Evolutionary conservation across 2,888 invertebrate species (phyloP), one percentile per base, ranked within the genome.

Genomic region (Saturnia japonica): DNA sequence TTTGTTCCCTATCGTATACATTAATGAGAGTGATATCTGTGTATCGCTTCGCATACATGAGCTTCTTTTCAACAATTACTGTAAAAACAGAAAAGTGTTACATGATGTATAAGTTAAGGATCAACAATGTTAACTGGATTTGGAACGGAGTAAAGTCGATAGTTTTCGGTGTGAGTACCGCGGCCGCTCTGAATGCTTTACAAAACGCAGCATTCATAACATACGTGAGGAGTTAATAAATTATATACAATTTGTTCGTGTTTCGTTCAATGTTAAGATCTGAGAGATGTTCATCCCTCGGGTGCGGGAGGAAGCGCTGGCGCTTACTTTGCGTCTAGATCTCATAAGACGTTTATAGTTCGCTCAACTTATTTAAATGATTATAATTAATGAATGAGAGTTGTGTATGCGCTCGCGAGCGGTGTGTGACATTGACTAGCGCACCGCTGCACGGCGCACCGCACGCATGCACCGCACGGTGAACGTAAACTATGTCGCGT

Each of bases 361-460:
- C 14, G 14, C 14, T 43, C 9, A 43, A 43, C 9, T 12, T 12
- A 19, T 51, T 9, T 51, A 19, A 57, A n/a, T n/a, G n/a, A n/a
- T n/a, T n/a, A n/a, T n/a, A n/a, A n/a, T n/a, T n/a, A n/a, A n/a
- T n/a, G n/a, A n/a, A n/a, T n/a, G n/a, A n/a, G n/a, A 34, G 12
- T 40, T 25, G 70, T 51, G 47, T 66, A 68, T 42, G 67, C 60
- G 60, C 70, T 68, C 68, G 68, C 45, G 60, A 45, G 34, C 73
- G 70, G 70, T 40, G 72, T 47, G 70, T 69, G 71, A 47, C 69
- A 70, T 7, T 77, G 75, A 76, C 77, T 76, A 77, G 75, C 69
- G 73, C 72, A 72, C 40, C 70, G 68, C 72, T 69, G 67, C 62
- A 66, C 64, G 57, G 47, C 66, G 60, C 64, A 45, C 34, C 34